Base-by-base conservation (phyloP, 2,888 invertebrate genomes). In the Caenorhabditis wallacei region DNA sequence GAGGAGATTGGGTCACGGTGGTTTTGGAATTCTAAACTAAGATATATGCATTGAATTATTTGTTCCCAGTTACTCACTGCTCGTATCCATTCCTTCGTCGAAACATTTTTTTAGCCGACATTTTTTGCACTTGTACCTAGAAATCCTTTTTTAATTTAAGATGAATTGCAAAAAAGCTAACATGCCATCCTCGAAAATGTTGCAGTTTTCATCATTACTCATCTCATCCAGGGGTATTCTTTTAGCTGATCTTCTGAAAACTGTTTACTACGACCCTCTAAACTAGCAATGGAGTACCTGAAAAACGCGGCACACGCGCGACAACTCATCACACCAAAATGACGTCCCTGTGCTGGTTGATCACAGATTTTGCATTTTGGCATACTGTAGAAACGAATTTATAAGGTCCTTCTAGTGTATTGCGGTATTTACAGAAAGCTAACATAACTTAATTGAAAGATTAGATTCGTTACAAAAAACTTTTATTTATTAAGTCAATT, bases 311-410 rank as follows among this genome's bases (percentile, higher is more conserved):
- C 72, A 43, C 72, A 86, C 37, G 48, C 79, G 4, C 37, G 83
- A 82, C 70, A 86, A 40, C 48, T 84, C 68, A 51, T 66, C 59
- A 56, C 80, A 57, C 59, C 83, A 63, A 54, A 70, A 66, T 48
- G 51, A 1, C 24, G 7, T 40, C 66, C 69, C 53, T 35, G 57
- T 48, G 70, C 30, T 57, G 64, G 43, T 74, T 79, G 54, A 30
- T 64, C 84, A 59, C 69, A 61, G 5, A 72, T 54, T 43, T 43
- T 24, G 20, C 72, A 63, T 5, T 13, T 3, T 30, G 30, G 30
- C 30, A 30, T 30, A 30, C 30, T 30, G 3, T 54, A 16, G 16
- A 24, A 4, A 57, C n/a, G 1, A 30, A 30, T n/a, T 56, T 35
- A 3, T 35, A 30, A 30, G n/a, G 7, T n/a, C n/a, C 35, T 35